Conservation (phyloP, 2,113 vertebrate species). For the Apistogramma diplotaenia region DNA sequence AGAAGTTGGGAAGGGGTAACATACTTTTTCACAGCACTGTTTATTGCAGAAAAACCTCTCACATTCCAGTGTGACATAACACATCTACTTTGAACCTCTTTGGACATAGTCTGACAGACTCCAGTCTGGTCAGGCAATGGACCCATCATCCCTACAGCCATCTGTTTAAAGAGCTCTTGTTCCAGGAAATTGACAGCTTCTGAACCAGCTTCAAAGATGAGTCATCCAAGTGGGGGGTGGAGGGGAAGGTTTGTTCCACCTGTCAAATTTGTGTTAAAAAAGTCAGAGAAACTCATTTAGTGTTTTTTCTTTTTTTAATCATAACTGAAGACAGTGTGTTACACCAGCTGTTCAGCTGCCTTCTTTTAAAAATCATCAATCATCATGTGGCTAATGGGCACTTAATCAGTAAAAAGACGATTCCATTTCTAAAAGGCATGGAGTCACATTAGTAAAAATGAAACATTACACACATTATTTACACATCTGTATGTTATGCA, state of each 20-base stretch:
- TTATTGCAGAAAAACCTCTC: conserved; percentile 15
- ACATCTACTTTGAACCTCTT: conserved; percentile 12
- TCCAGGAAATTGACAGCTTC: conserved; percentile 40
- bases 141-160: conserved; percentile 15
- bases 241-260: conserved; percentile 6
- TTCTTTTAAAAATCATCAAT: neutral
- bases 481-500: neutral
- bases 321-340: neutral
- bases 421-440: neutral
- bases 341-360: neutral
- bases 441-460: neutral
- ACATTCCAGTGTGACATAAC: conserved; percentile 2
- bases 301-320: neutral
- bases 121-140: conserved; percentile 24
- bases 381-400: neutral
- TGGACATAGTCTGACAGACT: conserved; percentile 22
- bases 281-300: neutral
- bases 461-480: neutral
- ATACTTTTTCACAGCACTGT: neutral
- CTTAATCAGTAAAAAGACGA: conserved; percentile 13
- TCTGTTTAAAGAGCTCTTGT: conserved; percentile 36
- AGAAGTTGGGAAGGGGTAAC: neutral
- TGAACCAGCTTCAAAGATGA: conserved; percentile 37
- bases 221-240: conserved; percentile 7
- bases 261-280: neutral